Conservation (phyloP, 2,113 vertebrate genomes). For the Chlorodrepanis virens region DNA sequence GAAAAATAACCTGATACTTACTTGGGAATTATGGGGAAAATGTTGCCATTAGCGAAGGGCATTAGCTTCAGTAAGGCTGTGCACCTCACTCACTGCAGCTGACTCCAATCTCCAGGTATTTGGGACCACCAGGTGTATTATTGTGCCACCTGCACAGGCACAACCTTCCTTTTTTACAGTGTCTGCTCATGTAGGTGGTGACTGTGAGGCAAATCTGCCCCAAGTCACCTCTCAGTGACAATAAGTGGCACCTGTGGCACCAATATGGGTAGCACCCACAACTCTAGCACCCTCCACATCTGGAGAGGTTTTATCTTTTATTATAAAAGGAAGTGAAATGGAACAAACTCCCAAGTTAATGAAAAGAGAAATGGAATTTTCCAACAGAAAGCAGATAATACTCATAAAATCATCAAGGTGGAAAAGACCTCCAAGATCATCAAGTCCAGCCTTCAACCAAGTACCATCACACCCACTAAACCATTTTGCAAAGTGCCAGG, state of each 20-base stretch:
- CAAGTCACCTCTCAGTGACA: background rate
- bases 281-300: background rate
- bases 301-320: background rate
- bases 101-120: rapidly evolving
- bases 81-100: background rate
- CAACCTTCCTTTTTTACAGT: background rate
- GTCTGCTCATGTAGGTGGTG: background rate
- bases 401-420: rapidly evolving
- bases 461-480: background rate
- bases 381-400: background rate
- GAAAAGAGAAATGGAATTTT: background rate
- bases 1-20: background rate
- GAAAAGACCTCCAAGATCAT: background rate
- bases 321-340: background rate
- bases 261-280: background rate
- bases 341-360: background rate
- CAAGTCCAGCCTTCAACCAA: background rate
- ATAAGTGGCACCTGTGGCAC: background rate
- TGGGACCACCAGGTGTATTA: background rate
- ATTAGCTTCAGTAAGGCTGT: background rate
- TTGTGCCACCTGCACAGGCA: background rate
- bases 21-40: background rate
- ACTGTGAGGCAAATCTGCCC: background rate
- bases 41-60: background rate
- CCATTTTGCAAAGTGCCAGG: background rate